A percentile compares a stretch with the other conserved stretches of the same genome.
Conservation (phyloP, 2,888 invertebrate genomes). For the Buathra laborator region DNA sequence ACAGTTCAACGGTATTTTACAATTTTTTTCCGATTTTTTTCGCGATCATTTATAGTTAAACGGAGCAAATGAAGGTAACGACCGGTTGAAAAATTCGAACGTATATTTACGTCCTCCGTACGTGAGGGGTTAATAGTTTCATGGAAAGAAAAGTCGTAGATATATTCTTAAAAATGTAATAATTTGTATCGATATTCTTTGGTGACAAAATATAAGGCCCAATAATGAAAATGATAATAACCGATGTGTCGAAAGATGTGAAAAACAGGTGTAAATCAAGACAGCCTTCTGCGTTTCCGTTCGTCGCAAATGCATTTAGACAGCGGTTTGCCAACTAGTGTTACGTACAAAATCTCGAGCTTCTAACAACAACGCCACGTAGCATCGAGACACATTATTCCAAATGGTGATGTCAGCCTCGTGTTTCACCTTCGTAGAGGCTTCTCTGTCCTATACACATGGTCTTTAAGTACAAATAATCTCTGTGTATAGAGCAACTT, state of each 20-base stretch:
- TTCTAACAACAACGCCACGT: conserved; percentile 63
- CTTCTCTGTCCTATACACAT: conserved; percentile 10
- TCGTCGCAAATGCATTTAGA: conserved; percentile 60
- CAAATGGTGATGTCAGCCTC: conserved; percentile 71
- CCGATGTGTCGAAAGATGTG: conserved; percentile 45
- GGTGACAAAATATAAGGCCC: neutral
- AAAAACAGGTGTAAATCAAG: conserved; percentile 67
- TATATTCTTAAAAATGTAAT: too few species aligned
- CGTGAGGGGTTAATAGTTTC: too few species aligned
- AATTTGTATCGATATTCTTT: too few species aligned
- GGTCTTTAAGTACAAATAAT: neutral
- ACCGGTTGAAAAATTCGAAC: too few species aligned
- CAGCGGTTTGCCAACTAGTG: conserved; percentile 63
- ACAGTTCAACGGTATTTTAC: too few species aligned
- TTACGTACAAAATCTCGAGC: conserved; percentile 62
- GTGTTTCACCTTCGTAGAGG: conserved; percentile 32
- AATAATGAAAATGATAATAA: neutral
- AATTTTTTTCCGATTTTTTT: too few species aligned
- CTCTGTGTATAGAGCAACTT: neutral
- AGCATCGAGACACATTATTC: conserved; percentile 64
- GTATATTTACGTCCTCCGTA: too few species aligned
- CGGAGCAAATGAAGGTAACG: too few species aligned
- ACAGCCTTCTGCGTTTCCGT: conserved; percentile 51
- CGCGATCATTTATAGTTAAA: too few species aligned
- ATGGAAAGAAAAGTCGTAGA: too few species aligned